These are phyloP conservation scores for Chrysomela aeneicollis DNA, from an alignment of 2,888 invertebrate genomes.

Conservation along the genomic window DNA sequence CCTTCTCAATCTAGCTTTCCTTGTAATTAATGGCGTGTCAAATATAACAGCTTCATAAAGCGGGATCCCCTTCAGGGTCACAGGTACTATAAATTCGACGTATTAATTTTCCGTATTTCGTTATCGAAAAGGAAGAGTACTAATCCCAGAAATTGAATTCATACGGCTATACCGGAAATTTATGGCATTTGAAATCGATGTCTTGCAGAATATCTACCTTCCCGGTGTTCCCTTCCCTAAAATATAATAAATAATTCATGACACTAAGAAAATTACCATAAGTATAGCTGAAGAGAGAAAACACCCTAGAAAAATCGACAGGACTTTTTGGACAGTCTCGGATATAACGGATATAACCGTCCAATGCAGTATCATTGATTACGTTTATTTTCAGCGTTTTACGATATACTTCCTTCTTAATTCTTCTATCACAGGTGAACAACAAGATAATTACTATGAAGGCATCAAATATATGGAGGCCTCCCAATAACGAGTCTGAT, in stretches of 20 bases:
- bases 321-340: no score
- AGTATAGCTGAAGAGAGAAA: no score
- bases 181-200: background rate
- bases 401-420: no score
- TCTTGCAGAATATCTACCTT: background rate
- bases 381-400: no score
- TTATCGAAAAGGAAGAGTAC: background rate
- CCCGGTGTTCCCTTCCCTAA: no score
- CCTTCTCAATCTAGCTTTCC: background rate
- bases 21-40: background rate
- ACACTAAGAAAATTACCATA: no score
- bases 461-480: slow-evolving; percentile 43
- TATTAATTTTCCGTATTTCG: background rate
- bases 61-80: background rate
- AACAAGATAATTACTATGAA: slow-evolving; percentile 40
- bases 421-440: slow-evolving; percentile 36
- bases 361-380: no score
- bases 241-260: no score
- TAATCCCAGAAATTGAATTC: slow-evolving; percentile 2
- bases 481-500: slow-evolving; percentile 34
- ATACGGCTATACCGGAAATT: background rate
- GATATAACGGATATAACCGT: no score
- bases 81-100: background rate
- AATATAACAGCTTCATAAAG: background rate
- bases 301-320: no score